A percentile compares a stretch with the other conserved stretches of the same genome.
These are phyloP conservation scores for Euplexia lucipara DNA, from an alignment of 2,888 invertebrate genomes.

Conservation along the genomic window DNA sequence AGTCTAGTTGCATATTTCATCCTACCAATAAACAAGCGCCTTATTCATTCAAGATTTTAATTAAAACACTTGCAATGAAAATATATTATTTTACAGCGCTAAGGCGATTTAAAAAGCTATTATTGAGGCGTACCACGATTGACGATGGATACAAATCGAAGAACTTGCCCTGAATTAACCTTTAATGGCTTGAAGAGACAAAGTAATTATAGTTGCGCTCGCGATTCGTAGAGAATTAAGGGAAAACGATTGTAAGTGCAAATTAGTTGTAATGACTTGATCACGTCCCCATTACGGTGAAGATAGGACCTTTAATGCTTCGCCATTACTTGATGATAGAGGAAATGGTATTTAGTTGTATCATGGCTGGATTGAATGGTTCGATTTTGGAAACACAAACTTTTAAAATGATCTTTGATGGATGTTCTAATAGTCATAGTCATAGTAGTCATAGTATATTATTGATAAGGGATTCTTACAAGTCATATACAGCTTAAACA, in stretches of 20 bases:
- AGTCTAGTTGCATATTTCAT: too few relatives aligned
- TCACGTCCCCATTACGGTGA: slow-evolving; percentile 39
- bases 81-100: background rate
- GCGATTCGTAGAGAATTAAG: slow-evolving; percentile 40
- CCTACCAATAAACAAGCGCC: too few relatives aligned
- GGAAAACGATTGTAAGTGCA: slow-evolving; percentile 40
- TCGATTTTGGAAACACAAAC: too few relatives aligned
- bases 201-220: slow-evolving; percentile 48
- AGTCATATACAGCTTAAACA: too few relatives aligned
- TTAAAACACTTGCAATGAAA: slow-evolving; percentile 2
- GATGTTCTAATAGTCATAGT: too few relatives aligned
- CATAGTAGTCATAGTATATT: too few relatives aligned
- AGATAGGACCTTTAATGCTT: slow-evolving; percentile 37
- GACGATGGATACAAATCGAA: slow-evolving; percentile 29
- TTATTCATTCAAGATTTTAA: slow-evolving; percentile 1
- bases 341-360: slow-evolving; percentile 1
- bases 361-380: background rate
- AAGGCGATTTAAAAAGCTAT: slow-evolving; percentile 10
- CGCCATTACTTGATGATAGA: slow-evolving; percentile 32
- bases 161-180: slow-evolving; percentile 45
- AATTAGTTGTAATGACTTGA: slow-evolving; percentile 58
- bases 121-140: slow-evolving; percentile 9
- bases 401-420: too few relatives aligned
- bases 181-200: slow-evolving; percentile 41
- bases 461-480: too few relatives aligned